These are phyloP conservation scores for Sebastes goodei DNA, from an alignment of 2,797 vertebrate species.

Conservation along the genomic window DNA sequence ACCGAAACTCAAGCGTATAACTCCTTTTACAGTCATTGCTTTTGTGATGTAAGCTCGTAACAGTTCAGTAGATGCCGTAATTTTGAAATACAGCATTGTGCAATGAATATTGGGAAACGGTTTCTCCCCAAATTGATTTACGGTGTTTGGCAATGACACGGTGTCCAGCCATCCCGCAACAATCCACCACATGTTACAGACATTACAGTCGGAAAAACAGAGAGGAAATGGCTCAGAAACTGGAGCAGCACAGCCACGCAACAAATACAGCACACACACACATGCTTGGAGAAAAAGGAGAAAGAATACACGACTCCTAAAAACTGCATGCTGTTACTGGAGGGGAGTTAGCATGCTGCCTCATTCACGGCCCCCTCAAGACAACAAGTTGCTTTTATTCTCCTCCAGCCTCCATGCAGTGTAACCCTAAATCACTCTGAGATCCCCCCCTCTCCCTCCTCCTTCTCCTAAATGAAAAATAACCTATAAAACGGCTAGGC, in stretches of 20 bases:
- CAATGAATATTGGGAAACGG: conserved; percentile 34
- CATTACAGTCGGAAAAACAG: conserved; percentile 57
- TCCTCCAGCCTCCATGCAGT: conserved; percentile 63
- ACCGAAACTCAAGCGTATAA: background rate
- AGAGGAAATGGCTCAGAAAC: conserved; percentile 55
- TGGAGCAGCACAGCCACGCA: conserved; percentile 40
- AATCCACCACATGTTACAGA: conserved; percentile 72
- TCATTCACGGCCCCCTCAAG: conserved; percentile 45
- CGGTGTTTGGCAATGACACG: conserved; percentile 56
- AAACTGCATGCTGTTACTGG: conserved; percentile 41
- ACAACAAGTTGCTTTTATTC: conserved; percentile 71
- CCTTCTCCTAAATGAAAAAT: conserved; percentile 70
- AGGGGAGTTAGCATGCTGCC: conserved; percentile 40
- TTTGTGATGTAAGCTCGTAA: background rate
- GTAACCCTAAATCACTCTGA: conserved; percentile 68
- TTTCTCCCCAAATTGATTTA: conserved; percentile 45
- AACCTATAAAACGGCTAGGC: conserved; percentile 61
- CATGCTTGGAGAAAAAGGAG: background rate
- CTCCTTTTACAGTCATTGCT: background rate
- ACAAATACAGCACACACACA: conserved; percentile 19
- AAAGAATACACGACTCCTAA: conserved; percentile 18
- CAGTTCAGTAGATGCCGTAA: background rate
- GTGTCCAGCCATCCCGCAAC: conserved; percentile 47
- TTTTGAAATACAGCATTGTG: conserved; percentile 23
- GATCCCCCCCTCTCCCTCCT: conserved; percentile 4